These are phyloP conservation scores for Circaetus cinerascens DNA, from an alignment of 2,113 vertebrate species.

Conservation along the genomic window DNA sequence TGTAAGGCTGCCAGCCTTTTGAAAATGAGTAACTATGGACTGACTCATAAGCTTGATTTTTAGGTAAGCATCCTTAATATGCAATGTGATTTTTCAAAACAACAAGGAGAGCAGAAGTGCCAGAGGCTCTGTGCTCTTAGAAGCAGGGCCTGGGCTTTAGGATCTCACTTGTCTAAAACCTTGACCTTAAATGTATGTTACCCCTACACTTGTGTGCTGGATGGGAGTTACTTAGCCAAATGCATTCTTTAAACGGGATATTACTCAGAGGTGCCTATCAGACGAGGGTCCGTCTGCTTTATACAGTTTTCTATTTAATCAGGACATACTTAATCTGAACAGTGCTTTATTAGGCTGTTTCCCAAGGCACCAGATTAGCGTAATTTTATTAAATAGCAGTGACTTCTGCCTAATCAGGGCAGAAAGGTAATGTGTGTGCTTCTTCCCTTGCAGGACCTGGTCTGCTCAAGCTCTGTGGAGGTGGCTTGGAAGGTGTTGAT, in stretches of 20 bases:
- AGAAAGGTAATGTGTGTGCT: background rate
- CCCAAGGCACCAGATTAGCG: background rate
- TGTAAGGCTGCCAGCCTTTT: background rate
- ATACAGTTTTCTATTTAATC: background rate
- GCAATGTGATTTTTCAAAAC: constrained; percentile 7
- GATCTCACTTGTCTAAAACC: background rate
- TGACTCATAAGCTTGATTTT: constrained; percentile 22
- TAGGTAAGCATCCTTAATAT: background rate
- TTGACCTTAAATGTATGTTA: background rate
- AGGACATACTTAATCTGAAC: background rate
- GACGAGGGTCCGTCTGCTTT: background rate
- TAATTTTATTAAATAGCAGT: background rate
- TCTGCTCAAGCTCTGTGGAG: constrained; percentile 74
- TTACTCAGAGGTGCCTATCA: background rate
- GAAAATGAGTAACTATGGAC: background rate
- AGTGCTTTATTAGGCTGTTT: constrained; percentile 13
- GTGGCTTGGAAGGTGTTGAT: constrained; percentile 75
- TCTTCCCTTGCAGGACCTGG: constrained; percentile 76
- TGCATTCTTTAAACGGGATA: background rate
- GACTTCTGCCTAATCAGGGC: background rate
- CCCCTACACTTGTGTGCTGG: background rate
- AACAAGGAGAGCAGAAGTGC: background rate
- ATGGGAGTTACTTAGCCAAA: background rate
- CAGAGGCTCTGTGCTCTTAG: background rate
- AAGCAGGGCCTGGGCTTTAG: background rate